Conservation (phyloP, 2,888 invertebrate species). For the Scaeva pyrastri region DNA sequence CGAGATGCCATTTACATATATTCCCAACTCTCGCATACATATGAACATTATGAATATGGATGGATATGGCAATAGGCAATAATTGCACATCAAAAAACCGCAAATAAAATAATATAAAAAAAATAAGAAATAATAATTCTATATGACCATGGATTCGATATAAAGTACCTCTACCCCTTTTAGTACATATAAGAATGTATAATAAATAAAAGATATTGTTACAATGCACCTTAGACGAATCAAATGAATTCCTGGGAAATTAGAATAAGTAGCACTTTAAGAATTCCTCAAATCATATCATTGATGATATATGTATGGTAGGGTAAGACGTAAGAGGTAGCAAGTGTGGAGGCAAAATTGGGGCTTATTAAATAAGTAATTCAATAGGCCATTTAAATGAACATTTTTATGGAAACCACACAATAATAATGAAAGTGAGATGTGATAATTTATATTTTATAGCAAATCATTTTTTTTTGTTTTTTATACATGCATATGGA, state of each 20-base stretch:
- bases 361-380: not conserved
- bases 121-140: slow-evolving; percentile 24
- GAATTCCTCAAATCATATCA: slow-evolving; percentile 8
- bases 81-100: slow-evolving; percentile 57
- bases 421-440: slow-evolving; percentile 26
- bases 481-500: no score
- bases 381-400: not conserved
- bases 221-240: slow-evolving; percentile 12
- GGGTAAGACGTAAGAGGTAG: slow-evolving; percentile 28
- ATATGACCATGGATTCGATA: slow-evolving; percentile 17
- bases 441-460: slow-evolving; percentile 4
- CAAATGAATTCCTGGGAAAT: slow-evolving; percentile 59
- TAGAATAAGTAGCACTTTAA: slow-evolving; percentile 20
- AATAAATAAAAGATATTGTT: not conserved
- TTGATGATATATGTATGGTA: not conserved
- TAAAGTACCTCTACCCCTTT: no score
- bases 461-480: no score
- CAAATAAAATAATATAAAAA: no score
- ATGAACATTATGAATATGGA: no score
- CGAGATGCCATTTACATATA: slow-evolving; percentile 26
- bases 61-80: slow-evolving; percentile 3
- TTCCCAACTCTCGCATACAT: no score
- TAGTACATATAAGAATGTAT: not conserved
- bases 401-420: slow-evolving; percentile 42
- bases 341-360: not conserved